These are phyloP conservation scores for Nothobranchius kuhntae DNA, from an alignment of 2,113 vertebrate species.

Conservation along the genomic window DNA sequence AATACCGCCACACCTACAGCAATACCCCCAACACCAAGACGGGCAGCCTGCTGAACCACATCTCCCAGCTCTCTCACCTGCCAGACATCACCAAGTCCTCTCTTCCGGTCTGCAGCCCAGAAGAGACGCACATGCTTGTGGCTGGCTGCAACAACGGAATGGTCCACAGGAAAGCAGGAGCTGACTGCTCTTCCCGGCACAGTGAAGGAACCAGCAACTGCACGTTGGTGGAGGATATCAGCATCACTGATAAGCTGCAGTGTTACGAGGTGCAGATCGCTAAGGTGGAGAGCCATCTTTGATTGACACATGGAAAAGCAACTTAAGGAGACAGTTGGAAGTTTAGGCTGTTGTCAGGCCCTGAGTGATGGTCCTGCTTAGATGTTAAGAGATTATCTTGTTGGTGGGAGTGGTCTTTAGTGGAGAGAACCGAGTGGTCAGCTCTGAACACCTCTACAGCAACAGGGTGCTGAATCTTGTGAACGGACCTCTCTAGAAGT, in stretches of 20 bases:
- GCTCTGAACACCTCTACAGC: slow-evolving; percentile 14
- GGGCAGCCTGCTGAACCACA: slow-evolving; percentile 56
- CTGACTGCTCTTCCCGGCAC: slow-evolving; percentile 37
- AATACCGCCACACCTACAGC: slow-evolving; percentile 84
- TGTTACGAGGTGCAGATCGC: slow-evolving; percentile 65
- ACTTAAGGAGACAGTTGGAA: not conserved
- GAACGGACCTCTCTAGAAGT: slow-evolving; percentile 33
- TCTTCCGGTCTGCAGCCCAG: slow-evolving; percentile 46
- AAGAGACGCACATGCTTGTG: slow-evolving; percentile 83
- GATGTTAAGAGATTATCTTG: not conserved
- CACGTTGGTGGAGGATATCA: slow-evolving; percentile 63
- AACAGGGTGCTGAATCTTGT: slow-evolving; percentile 23
- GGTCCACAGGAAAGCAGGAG: slow-evolving; percentile 26
- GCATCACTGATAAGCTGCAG: slow-evolving; percentile 63
- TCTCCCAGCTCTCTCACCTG: slow-evolving; percentile 55
- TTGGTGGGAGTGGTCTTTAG: not conserved
- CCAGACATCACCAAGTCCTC: slow-evolving; percentile 54
- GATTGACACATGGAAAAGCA: slow-evolving; percentile 37
- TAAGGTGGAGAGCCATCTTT: slow-evolving; percentile 77
- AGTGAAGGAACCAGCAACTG: slow-evolving; percentile 54
- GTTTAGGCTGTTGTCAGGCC: slow-evolving; percentile 17
- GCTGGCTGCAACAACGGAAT: slow-evolving; percentile 71
- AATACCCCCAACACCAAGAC: slow-evolving; percentile 76
- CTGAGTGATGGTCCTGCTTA: slow-evolving; percentile 14
- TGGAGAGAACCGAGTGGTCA: not conserved